Percentiles rank a stretch among this genome's conserved stretches.
phyloP scores from a whole-genome alignment of 2,113 vertebrate species.

The Tachuris rubrigastra region DNA sequence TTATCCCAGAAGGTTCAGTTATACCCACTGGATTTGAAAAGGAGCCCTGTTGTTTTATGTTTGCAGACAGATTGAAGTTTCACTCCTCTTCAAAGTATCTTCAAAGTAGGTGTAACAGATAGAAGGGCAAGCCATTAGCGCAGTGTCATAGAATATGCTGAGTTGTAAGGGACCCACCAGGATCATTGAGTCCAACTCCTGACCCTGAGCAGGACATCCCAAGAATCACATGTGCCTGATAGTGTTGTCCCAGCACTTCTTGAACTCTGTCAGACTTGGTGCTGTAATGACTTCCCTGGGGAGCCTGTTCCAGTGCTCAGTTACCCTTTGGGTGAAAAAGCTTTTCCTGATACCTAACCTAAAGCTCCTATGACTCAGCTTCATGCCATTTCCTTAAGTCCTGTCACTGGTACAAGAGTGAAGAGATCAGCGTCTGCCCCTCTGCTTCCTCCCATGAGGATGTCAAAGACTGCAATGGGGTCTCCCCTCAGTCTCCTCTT shows the following conservation, averaged over 20 bases:
- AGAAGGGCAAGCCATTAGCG: neutral
- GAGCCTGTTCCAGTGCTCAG: neutral
- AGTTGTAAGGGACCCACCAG: neutral
- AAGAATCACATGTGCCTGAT: neutral
- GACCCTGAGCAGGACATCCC: too few species aligned
- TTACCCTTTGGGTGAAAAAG: neutral
- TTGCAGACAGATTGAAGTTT: neutral
- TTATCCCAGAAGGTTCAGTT: neutral
- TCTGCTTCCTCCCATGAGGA: accelerated
- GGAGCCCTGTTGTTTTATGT: neutral
- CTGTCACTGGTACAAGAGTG: neutral
- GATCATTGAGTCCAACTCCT: accelerated
- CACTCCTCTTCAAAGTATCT: neutral
- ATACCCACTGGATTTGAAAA: neutral
- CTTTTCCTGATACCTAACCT: neutral
- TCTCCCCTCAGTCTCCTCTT: neutral
- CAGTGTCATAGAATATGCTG: neutral
- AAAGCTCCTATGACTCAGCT: neutral
- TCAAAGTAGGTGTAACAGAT: neutral
- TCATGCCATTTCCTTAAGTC: neutral
- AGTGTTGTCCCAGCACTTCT: accelerated
- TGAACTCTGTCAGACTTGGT: neutral
- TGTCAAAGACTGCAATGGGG: too few species aligned
- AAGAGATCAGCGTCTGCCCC: neutral
- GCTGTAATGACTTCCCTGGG: neutral